A percentile compares a stretch with the other conserved stretches of the same genome.
phyloP scores from a whole-genome alignment of 2,888 invertebrate species.

The Tachina grossa region DNA sequence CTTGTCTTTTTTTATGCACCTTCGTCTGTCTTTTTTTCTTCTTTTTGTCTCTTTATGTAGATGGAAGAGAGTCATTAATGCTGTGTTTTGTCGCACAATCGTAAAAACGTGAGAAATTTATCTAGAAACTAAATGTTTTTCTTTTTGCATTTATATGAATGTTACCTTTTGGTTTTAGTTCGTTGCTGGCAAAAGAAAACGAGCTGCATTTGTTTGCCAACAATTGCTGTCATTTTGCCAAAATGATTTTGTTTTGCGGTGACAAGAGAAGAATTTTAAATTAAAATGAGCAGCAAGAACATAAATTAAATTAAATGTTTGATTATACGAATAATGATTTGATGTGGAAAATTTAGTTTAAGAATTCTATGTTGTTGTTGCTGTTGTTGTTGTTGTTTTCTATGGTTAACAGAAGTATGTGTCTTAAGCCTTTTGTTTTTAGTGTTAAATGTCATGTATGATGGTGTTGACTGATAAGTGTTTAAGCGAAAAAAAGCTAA shows the following conservation, averaged over 20 bases:
- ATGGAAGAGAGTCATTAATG: constrained; percentile 65
- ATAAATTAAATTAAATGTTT: constrained; percentile 45
- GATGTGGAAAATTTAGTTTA: constrained; percentile 7
- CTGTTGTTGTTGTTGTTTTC: too few species aligned
- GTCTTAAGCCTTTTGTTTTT: constrained; percentile 52
- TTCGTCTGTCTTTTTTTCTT: constrained; percentile 10
- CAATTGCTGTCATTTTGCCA: constrained; percentile 65
- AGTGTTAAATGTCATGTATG: constrained; percentile 6
- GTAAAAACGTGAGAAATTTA: constrained; percentile 78
- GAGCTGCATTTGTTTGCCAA: constrained; percentile 14
- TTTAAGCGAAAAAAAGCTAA: background rate
- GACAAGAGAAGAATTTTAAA: constrained; percentile 31
- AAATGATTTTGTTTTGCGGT: constrained; percentile 54
- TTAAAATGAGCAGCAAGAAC: constrained; percentile 1
- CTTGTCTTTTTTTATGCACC: constrained; percentile 23
- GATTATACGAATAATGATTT: constrained; percentile 42
- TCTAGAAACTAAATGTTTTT: constrained; percentile 68
- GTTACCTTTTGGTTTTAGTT: constrained; percentile 37
- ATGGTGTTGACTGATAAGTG: constrained; percentile 21
- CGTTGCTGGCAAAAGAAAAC: constrained; percentile 1
- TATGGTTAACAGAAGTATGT: constrained; percentile 16
- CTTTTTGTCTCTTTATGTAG: constrained; percentile 26
- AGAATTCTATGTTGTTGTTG: background rate
- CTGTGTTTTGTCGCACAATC: constrained; percentile 73
- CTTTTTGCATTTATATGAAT: constrained; percentile 35